Conservation (phyloP, 1,140 invertebrate species). For the Oncopodura yosiiana region DNA sequence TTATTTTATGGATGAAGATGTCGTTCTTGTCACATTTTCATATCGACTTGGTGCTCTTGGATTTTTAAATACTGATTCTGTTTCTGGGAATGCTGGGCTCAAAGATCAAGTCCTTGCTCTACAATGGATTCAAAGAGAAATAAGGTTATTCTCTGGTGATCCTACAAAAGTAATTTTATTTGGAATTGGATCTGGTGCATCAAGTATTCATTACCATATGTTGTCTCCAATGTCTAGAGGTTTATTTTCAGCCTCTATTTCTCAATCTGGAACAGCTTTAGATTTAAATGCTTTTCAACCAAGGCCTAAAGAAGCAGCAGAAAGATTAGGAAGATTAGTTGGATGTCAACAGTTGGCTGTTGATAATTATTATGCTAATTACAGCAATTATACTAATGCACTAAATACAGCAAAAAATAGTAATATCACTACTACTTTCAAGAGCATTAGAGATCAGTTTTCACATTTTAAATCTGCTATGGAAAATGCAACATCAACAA, state of each 20-base stretch:
- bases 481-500: neutral
- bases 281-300: conserved; percentile 5
- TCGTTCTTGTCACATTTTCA: conserved; percentile 8
- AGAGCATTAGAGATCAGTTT: neutral
- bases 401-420: too few relatives aligned
- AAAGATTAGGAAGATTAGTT: conserved; percentile 5
- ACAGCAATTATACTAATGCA: too few relatives aligned
- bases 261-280: conserved; percentile 15
- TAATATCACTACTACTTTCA: too few relatives aligned
- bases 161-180: conserved; percentile 40
- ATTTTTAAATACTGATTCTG: conserved; percentile 5
- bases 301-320: conserved; percentile 5
- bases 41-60: conserved; percentile 8
- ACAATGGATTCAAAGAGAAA: conserved; percentile 38
- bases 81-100: conserved; percentile 28
- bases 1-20: conserved; percentile 17
- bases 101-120: conserved; percentile 42
- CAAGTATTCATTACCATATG: conserved; percentile 36
- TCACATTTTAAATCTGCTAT: neutral
- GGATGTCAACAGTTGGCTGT: too few relatives aligned
- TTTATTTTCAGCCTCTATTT: conserved; percentile 16
- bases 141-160: conserved; percentile 40
- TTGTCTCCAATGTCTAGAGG: conserved; percentile 22
- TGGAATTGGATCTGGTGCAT: conserved; percentile 40
- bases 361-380: too few relatives aligned